Evolutionary conservation across 2,888 invertebrate species (phyloP).

Genomic region (Yponomeuta plumbellus): DNA sequence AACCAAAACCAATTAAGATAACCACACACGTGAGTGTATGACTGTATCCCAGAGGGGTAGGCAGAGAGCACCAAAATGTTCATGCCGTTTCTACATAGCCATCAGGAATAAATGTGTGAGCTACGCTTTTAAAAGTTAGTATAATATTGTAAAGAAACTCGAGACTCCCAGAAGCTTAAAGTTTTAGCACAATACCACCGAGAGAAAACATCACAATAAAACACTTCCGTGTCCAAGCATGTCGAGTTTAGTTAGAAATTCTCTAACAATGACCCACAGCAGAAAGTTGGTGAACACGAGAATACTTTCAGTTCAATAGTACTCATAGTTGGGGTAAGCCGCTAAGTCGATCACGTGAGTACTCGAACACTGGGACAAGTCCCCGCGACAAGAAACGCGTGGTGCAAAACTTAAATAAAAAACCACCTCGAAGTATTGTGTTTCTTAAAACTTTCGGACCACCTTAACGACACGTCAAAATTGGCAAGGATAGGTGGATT

Average conservation of each 20-base stretch:
- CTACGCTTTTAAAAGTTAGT: background rate
- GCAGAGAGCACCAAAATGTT: too few relatives aligned
- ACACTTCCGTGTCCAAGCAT: background rate
- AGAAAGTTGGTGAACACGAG: conserved; percentile 46
- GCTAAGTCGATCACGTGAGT: conserved; percentile 67
- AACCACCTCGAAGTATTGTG: too few relatives aligned
- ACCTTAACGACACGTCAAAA: too few relatives aligned
- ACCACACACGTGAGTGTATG: too few relatives aligned
- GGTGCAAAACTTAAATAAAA: background rate
- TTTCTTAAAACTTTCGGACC: too few relatives aligned
- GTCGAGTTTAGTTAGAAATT: background rate
- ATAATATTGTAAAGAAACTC: background rate
- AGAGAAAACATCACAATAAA: conserved; percentile 3
- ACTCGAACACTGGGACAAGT: conserved; percentile 22
- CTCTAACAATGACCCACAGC: conserved; percentile 45
- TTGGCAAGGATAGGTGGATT: too few relatives aligned
- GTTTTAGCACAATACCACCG: background rate
- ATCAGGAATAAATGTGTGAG: too few relatives aligned
- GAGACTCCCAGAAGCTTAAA: background rate
- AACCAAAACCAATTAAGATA: too few relatives aligned
- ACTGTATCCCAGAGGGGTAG: too few relatives aligned
- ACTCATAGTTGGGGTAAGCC: conserved; percentile 61
- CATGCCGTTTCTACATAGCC: too few relatives aligned
- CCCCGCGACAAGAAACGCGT: background rate
- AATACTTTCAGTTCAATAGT: conserved; percentile 53